Evolutionary conservation across 2,797 vertebrate genomes (phyloP), one percentile per base, ranked within the genome.

Genomic region (Pipistrellus pipistrellus): DNA sequence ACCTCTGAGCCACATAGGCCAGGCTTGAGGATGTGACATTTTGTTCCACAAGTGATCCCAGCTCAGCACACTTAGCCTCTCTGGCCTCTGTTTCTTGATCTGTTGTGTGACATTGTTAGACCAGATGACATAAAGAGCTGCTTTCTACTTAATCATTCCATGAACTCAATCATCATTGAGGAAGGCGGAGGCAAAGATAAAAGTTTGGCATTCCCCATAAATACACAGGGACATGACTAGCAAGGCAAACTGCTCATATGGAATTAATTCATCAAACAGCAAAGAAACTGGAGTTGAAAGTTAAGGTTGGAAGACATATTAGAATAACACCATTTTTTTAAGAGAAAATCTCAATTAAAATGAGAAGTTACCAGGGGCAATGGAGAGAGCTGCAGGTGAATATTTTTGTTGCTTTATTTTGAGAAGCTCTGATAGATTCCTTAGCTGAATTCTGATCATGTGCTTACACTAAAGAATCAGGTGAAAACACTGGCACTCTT

Each of bases 331-430:
- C 32, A 72, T 55, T 80, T 41, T 90, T 57, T 81, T 35, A 82
- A 85, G 30, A 27, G 4, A 62, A 77, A 13, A 41, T 30, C 21
- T 10, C 62, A 62, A 38, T 57, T 89, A 81, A 87, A 88, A 62
- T 68, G 38, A 59, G 72, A 87, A 62, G 46, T 46, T 76, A 38
- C 59, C 46, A 57, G 35, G 27, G 69, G 1, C 20, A 21, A 21
- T 6, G 6, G n/a, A 81, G 78, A 62, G 72, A 80, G 30, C 32
- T 62, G 11, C 41, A 91, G n/a, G 38, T 73, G 46, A 53, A 30
- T 41, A 59, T 62, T 78, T 94, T 41, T 73, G 30, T 77, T 88
- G 83, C 27, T 83, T 64, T 76, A 35, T 83, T 93, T 57, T 68
- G 59, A 93, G 35, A 84, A 76, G 44, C 20, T 73, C 57, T 32